Percentiles rank a stretch among this genome's conserved stretches.
Evolutionary conservation across 1,140 invertebrate genomes (phyloP).

Genomic region (Meloidogyne chitwoodi): DNA sequence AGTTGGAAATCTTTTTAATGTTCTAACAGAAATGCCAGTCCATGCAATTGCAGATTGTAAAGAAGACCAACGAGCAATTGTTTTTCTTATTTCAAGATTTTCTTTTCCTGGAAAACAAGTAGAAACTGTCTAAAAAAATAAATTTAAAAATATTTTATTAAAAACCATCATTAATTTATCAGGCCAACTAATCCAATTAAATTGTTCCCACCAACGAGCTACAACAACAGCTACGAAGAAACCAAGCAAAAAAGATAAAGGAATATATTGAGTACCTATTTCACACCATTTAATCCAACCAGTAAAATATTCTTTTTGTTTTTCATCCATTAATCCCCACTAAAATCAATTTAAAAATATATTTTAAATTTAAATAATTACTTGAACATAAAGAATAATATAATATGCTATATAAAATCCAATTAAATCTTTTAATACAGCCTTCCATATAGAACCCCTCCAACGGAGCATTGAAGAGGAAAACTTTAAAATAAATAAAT

Average conservation of each 20-base stretch:
- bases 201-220: conserved; percentile 60
- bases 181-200: conserved; percentile 59
- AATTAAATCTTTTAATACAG: conserved; percentile 59
- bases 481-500: conserved; percentile 38
- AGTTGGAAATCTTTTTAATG: conserved; percentile 81
- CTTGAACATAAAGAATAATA: conserved; percentile 58
- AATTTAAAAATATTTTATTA: neutral
- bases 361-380: conserved; percentile 14
- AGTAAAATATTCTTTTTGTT: conserved; percentile 60
- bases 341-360: conserved; percentile 28
- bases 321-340: conserved; percentile 59
- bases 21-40: conserved; percentile 71
- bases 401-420: conserved; percentile 59
- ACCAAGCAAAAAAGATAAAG: conserved; percentile 58
- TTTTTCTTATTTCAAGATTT: conserved; percentile 48
- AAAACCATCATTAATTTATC: conserved; percentile 59
- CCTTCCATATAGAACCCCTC: conserved; percentile 59
- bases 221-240: conserved; percentile 60
- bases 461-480: conserved; percentile 57
- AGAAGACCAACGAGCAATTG: conserved; percentile 55
- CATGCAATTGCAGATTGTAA: conserved; percentile 59
- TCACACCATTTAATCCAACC: conserved; percentile 60
- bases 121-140: conserved; percentile 28
- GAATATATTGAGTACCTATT: conserved; percentile 58
- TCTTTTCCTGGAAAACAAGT: conserved; percentile 46